Evolutionary conservation across 2,888 invertebrate species (phyloP), one percentile per base, ranked within the genome.

Genomic region (Thera britannica): DNA sequence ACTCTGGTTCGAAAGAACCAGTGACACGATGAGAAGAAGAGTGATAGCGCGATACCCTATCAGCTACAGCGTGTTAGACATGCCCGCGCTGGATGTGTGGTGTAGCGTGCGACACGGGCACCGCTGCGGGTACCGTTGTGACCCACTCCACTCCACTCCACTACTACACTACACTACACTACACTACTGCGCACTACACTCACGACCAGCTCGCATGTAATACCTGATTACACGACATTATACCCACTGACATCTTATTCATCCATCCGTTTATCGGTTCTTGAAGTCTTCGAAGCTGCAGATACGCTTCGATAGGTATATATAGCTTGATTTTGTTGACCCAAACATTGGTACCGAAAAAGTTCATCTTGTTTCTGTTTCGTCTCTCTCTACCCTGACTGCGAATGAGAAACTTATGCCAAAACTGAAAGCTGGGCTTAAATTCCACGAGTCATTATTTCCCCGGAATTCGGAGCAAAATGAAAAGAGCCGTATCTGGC

Each of bases 91-190:
- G 56, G 56, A 65, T 65, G 52, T 52, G 54, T 35, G 62, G 38
- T 12, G 70, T 55, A 55, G 34, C 65, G 48, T 59, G 59, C 56
- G 38, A 9, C 36, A 38, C 23, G 38, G 63, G 62, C 46, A 83
- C 87, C 87, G 88, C 79, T 87, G 83, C 79, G 77, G 79, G 82
- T 88, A 85, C 89, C 89, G 89, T 88, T 86, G 85, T 83, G 85
- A 84, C 84, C 88, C 81, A 84, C 79, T 51, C n/a, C n/a, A n/a
- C n/a, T n/a, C n/a, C 56, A 12, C 61, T 46, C n/a, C n/a, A 8
- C 2, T 9, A 8, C 49, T 12, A 6, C 52, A 2, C 41, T 34
- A 36, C 55, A 46, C 44, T 9, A 6, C 49, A 49, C 49, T 12
- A 2, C 52, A 2, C 44, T 44, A 36, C 55, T 11, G 3, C 41